phyloP scores from a whole-genome alignment of 2,888 invertebrate species.

The Microdon myrmicae region DNA sequence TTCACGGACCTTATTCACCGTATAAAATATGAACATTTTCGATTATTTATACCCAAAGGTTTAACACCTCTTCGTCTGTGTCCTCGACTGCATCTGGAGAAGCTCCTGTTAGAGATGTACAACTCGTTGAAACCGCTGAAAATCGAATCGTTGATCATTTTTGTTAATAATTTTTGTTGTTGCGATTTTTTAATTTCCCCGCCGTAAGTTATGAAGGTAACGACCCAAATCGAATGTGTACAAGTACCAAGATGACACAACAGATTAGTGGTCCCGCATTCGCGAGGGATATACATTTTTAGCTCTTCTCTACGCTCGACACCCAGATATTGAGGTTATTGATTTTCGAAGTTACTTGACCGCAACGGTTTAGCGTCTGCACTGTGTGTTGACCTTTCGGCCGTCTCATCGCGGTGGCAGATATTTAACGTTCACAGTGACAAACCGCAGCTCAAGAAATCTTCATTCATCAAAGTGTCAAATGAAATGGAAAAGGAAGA shows the following conservation, averaged over 20 bases:
- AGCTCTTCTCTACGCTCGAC: too few species aligned
- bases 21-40: conserved; percentile 48
- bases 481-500: conserved; percentile 22
- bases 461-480: conserved; percentile 52
- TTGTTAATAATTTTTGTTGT: conserved; percentile 39
- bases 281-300: conserved; percentile 35
- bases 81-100: conserved; percentile 10
- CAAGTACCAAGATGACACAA: conserved; percentile 43
- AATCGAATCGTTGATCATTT: conserved; percentile 44
- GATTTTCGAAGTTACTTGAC: conserved; percentile 25
- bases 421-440: conserved; percentile 26
- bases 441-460: conserved; percentile 25
- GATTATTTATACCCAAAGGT: conserved; percentile 52
- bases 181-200: conserved; percentile 31
- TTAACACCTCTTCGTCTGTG: conserved; percentile 33
- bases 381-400: conserved; percentile 23
- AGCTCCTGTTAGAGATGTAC: conserved; percentile 44
- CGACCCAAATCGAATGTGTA: background rate
- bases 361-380: conserved; percentile 18
- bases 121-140: background rate
- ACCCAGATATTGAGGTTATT: conserved; percentile 39
- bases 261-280: conserved; percentile 39
- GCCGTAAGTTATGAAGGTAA: conserved; percentile 44
- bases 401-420: conserved; percentile 34
- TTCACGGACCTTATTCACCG: conserved; percentile 27